Evolutionary conservation across 2,888 invertebrate species (phyloP), one percentile per base, ranked within the genome.

Genomic region (Drosophila vallismaia): DNA sequence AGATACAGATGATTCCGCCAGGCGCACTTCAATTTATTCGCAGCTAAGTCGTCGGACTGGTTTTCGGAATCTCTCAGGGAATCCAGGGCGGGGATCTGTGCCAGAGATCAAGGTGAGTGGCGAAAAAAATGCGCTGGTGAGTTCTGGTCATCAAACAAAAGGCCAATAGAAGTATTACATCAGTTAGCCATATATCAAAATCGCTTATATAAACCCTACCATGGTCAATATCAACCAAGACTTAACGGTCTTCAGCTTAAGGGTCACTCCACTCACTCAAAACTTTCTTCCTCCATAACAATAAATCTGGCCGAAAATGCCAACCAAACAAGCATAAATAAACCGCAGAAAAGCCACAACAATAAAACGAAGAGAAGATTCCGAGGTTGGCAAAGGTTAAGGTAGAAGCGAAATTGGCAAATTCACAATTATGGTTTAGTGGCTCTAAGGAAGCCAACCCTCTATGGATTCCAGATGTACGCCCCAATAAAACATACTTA

Each of bases 81-180:
- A 26, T 14, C 29, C 45, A 42, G 50, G 29, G 55, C 48, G 59
- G 9, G 26, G 33, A 33, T 52, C 51, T 63, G 60, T 49, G 48
- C 73, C 28, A 75, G 70, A 86, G 84, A 77, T 86, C 82, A 82
- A 82, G 82, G 82, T 86, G 71, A 86, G 48, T 51, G 64, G 70
- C 50, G 19, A 67, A 38, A 49, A 44, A 44, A 50, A 44, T 50
- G 45, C 49, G 45, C 49, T 44, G 31, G 42, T n/a, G 9, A 14
- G 59, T 33, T 26, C 59, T 29, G n/a, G 6, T 14, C 26, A 33
- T 62, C 6, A 4, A 49, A 26, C 19, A 31, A n/a, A 26, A 50
- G 12, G 40, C 9, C 49, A 36, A 33, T 40, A 57, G 57, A 31
- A 14, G 12, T 26, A 14, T 55, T 55, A 55, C 57, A 31, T 42